Evolutionary conservation across 2,113 vertebrate genomes (phyloP).

Genomic region (Oreochromis niloticus): DNA sequence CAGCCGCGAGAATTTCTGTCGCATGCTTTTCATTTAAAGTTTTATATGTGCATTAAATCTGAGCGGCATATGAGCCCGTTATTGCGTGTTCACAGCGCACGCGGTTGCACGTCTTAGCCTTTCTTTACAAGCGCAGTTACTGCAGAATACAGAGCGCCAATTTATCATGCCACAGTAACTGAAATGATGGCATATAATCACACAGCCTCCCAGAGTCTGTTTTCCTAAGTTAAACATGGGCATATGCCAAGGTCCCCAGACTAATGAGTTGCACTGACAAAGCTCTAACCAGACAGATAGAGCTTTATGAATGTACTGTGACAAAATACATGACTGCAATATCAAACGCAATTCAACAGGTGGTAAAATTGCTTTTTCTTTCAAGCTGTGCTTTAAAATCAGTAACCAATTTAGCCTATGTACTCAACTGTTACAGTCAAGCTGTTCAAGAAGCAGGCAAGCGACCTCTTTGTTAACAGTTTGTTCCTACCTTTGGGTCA

Average conservation of each 20-base stretch:
- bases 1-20: background rate
- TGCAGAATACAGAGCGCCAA: background rate
- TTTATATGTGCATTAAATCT: background rate
- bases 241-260: constrained; percentile 11
- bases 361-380: background rate
- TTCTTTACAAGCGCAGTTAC: background rate
- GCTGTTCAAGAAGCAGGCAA: background rate
- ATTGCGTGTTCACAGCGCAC: background rate
- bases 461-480: background rate
- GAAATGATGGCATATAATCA: constrained; percentile 18
- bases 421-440: background rate
- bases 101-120: background rate
- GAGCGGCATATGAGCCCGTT: background rate
- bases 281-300: constrained; percentile 5
- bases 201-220: background rate
- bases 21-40: background rate
- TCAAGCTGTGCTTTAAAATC: background rate
- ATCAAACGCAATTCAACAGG: constrained; percentile 6
- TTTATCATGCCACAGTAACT: background rate
- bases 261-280: constrained; percentile 46
- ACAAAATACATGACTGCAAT: constrained; percentile 14
- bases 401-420: background rate
- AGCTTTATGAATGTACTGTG: background rate
- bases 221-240: constrained; percentile 22
- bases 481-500: constrained; percentile 86